Evolutionary conservation across 2,797 vertebrate species (phyloP).

Genomic region (Austrolebias charrua): DNA sequence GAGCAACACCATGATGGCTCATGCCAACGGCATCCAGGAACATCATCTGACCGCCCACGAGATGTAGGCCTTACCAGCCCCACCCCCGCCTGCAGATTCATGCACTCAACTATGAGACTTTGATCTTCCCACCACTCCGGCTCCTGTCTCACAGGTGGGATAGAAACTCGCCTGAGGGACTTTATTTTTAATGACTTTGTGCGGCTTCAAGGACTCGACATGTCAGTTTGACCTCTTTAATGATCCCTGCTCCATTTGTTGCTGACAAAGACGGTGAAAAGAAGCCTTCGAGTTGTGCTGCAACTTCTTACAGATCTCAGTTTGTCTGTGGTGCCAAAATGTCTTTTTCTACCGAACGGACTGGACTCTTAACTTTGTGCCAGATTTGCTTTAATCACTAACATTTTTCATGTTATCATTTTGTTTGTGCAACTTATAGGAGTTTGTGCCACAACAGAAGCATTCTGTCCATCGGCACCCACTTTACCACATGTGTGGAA

Average conservation of each 20-base stretch:
- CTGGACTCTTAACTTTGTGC: slow-evolving; percentile 15
- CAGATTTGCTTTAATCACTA: slow-evolving; percentile 32
- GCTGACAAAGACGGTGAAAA: slow-evolving; percentile 47
- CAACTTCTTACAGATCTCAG: slow-evolving; percentile 46
- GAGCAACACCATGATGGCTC: slow-evolving; percentile 75
- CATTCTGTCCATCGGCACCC: slow-evolving; percentile 12
- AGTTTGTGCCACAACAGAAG: slow-evolving; percentile 27
- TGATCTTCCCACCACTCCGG: slow-evolving; percentile 33
- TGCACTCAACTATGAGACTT: slow-evolving; percentile 41
- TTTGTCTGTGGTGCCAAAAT: slow-evolving; percentile 48
- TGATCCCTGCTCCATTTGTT: slow-evolving; percentile 40
- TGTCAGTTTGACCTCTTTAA: slow-evolving; percentile 47
- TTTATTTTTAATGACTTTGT: slow-evolving; percentile 38
- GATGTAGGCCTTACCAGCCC: slow-evolving; percentile 79
- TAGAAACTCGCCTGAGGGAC: slow-evolving; percentile 51
- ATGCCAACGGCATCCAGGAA: slow-evolving; percentile 85
- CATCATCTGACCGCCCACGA: slow-evolving; percentile 88
- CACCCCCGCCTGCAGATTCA: slow-evolving; percentile 9
- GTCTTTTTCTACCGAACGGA: slow-evolving; percentile 38
- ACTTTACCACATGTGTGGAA: slow-evolving; percentile 26
- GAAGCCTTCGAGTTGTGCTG: slow-evolving; percentile 40
- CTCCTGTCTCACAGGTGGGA: slow-evolving; percentile 47
- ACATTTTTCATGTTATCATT: slow-evolving; percentile 31
- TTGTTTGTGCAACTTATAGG: slow-evolving; percentile 25
- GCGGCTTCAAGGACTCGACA: slow-evolving; percentile 38